Conservation (phyloP, 2,888 invertebrate species). For the Cetonia aurata region DNA sequence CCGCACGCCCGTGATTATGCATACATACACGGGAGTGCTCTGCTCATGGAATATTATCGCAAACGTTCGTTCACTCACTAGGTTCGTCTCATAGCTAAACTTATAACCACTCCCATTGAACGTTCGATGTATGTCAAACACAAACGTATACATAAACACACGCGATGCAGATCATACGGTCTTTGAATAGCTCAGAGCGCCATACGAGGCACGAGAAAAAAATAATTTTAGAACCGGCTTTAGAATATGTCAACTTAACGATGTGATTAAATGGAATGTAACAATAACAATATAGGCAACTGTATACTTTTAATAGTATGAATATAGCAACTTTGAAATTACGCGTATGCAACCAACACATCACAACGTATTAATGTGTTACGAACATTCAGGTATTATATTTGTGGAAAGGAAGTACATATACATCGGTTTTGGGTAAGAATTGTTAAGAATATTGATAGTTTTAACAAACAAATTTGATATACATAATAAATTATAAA, state of each 20-base stretch:
- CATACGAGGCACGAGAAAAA: constrained; percentile 5
- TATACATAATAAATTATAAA: no score
- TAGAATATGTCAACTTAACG: constrained; percentile 12
- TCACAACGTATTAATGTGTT: no score
- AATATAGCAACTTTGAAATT: no score
- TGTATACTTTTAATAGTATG: background rate
- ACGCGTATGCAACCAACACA: no score
- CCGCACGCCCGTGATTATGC: constrained; percentile 40
- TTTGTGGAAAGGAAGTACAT: no score
- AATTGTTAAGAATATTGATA: no score
- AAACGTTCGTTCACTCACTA: constrained; percentile 21
- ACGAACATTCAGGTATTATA: no score
- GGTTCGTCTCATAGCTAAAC: constrained; percentile 42
- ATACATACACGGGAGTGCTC: constrained; percentile 42
- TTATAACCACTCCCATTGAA: constrained; percentile 59
- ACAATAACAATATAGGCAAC: constrained; percentile 7
- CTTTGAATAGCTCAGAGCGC: constrained; percentile 44
- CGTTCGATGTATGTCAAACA: constrained; percentile 39
- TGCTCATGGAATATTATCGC: constrained; percentile 23
- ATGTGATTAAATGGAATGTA: background rate
- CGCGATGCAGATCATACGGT: constrained; percentile 54
- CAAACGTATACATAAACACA: constrained; percentile 48
- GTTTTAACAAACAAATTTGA: no score
- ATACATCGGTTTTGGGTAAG: no score
- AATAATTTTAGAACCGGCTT: constrained; percentile 7